A percentile compares a stretch with the other conserved stretches of the same genome.
These are phyloP conservation scores for Strigops habroptila DNA, from an alignment of 2,113 vertebrate species.

Conservation along the genomic window DNA sequence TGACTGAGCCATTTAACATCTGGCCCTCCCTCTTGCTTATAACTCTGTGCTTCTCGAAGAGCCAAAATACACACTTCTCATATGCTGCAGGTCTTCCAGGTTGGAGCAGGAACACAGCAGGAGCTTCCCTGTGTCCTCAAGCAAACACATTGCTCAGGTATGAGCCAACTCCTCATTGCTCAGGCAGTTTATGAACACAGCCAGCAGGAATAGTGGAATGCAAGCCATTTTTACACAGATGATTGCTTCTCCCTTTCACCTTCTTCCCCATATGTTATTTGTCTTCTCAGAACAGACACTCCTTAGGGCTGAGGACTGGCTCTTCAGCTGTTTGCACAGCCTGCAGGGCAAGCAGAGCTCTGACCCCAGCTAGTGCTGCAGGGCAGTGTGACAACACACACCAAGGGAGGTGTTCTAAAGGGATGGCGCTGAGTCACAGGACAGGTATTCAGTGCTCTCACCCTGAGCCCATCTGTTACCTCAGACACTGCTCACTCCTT, in stretches of 20 bases:
- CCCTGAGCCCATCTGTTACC: not conserved
- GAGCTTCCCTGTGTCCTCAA: not conserved
- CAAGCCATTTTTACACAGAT: not conserved
- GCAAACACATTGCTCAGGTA: not conserved
- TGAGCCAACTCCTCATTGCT: not conserved
- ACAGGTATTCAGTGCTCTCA: not conserved
- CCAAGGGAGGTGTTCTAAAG: not conserved
- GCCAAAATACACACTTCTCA: not conserved
- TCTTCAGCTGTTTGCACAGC: not conserved
- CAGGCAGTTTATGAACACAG: not conserved
- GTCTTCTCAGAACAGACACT: not conserved
- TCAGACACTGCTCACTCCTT: not conserved
- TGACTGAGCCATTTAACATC: not conserved
- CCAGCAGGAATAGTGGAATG: not conserved
- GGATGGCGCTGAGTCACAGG: not conserved
- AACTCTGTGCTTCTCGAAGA: not conserved
- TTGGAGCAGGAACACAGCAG: not conserved
- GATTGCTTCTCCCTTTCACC: slow-evolving; percentile 6
- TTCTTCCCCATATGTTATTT: not conserved
- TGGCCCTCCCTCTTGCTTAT: not conserved
- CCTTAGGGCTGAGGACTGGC: not conserved
- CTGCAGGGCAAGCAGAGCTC: not conserved
- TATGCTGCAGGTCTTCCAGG: not conserved
- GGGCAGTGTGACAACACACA: not conserved
- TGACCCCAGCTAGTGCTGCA: not conserved